Evolutionary conservation across 2,888 invertebrate species (phyloP).

Genomic region (Drosophila borborema): DNA sequence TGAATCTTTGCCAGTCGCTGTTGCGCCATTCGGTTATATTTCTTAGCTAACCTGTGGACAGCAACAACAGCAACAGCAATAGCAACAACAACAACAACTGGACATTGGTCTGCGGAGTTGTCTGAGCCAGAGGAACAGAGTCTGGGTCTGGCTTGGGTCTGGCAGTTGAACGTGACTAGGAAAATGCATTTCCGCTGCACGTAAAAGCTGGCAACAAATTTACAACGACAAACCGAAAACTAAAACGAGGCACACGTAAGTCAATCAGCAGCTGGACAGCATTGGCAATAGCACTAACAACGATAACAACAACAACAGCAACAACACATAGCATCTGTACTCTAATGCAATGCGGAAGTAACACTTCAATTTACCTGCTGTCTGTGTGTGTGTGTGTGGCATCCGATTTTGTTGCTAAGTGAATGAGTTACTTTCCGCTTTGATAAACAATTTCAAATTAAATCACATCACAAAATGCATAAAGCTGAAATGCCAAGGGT

Average conservation of each 20-base stretch:
- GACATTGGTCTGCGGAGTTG: conserved; percentile 29
- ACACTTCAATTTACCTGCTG: conserved; percentile 69
- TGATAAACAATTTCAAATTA: conserved; percentile 75
- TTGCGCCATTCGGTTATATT: conserved; percentile 51
- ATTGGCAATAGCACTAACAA: conserved; percentile 24
- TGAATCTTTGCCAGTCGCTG: conserved; percentile 48
- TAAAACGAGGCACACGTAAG: conserved; percentile 76
- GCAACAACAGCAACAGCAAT: not conserved
- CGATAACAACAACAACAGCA: conserved; percentile 25
- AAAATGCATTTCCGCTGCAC: conserved; percentile 79
- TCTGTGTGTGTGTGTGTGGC: conserved; percentile 20
- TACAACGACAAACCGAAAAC: conserved; percentile 73
- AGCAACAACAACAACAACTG: conserved; percentile 24
- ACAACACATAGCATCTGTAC: conserved; percentile 47
- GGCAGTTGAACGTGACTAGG: conserved; percentile 70
- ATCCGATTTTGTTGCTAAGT: conserved; percentile 75
- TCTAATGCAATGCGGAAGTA: conserved; percentile 79
- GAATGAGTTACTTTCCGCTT: conserved; percentile 79
- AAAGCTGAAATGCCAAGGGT: conserved; percentile 13
- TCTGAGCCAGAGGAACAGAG: conserved; percentile 41
- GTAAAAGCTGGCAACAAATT: conserved; percentile 62
- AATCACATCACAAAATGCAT: conserved; percentile 52
- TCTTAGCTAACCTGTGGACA: conserved; percentile 54
- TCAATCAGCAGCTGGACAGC: conserved; percentile 73
- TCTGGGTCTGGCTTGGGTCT: conserved; percentile 55